Base-by-base conservation (phyloP, 2,888 invertebrate species). In the Eupithecia vulgata region DNA sequence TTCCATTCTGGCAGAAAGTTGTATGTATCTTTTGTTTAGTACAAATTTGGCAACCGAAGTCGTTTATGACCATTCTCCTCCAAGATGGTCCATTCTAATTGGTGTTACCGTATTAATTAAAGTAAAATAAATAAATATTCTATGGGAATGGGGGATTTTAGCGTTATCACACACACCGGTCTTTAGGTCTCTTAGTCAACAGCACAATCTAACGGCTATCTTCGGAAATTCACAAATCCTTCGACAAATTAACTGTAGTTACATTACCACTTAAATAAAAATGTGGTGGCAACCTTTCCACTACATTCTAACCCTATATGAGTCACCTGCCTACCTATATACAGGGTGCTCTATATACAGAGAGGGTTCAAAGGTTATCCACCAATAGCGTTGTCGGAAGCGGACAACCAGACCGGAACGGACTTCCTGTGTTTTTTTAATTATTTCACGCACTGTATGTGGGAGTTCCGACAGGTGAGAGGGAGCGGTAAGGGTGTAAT, bases 321-420 rank as follows among this genome's bases (percentile, higher is more conserved):
- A 71, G 73, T 78, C 76, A 79, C n/a, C 30, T 65, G 65, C 42
- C 40, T 21, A 64, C 13, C 10, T 71, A 81, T 68, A 82, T 81
- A 65, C 21, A 82, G 77, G 81, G 79, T 76, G 77, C 67, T 76
- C 21, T 76, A 80, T 74, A 81, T 80, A 79, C 76, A 74, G 71
- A 89, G 91, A 84, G 88, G 92, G 93, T 90, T 94, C 92, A 93
- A 89, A 93, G 93, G 93, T 93, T 88, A 87, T 79, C 83, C 85
- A 82, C 93, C 93, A 93, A 93, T 93, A 82, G 88, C 84, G 79
- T 78, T 74, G 83, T 87, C 90, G 92, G 92, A 91, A 90, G 84
- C 81, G 81, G 80, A 83, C 87, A 83, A 88, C 70, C 83, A 79
- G 86, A 84, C 86, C 89, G 89, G 87, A 87, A 90, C 86, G 76